Evolutionary conservation across 1,140 invertebrate species (phyloP).

Genomic region (Nasonia vitripennis): DNA sequence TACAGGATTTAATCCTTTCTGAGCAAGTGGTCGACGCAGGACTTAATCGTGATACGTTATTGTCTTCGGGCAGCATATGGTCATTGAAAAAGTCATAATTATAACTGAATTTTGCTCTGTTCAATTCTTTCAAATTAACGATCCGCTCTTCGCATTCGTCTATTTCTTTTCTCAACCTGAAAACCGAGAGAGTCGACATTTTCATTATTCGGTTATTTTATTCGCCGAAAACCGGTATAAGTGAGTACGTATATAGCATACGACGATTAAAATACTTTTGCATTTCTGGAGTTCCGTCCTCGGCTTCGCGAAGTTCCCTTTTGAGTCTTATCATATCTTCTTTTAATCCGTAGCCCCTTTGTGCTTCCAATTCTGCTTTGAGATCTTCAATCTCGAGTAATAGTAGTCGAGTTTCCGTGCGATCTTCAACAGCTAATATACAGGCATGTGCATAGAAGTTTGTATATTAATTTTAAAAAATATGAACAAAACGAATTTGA

Average conservation of each 20-base stretch:
- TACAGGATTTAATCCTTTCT: background rate
- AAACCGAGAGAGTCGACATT: background rate
- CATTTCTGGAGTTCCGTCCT: constrained; percentile 40
- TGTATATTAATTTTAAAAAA: background rate
- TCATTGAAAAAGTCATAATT: background rate
- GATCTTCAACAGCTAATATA: constrained; percentile 30
- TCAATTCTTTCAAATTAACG: constrained; percentile 4
- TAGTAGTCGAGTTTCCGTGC: constrained; percentile 45
- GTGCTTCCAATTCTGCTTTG: constrained; percentile 7
- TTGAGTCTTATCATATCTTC: background rate
- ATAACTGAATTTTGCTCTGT: background rate
- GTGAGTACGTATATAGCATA: background rate
- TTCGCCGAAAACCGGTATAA: background rate
- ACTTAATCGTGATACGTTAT: background rate
- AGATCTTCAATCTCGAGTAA: constrained; percentile 50
- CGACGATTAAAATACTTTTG: constrained; percentile 29
- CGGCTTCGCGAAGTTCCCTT: background rate
- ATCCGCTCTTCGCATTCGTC: constrained; percentile 10
- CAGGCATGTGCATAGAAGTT: background rate
- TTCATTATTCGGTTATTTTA: background rate
- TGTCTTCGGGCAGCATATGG: background rate
- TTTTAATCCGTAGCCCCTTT: constrained; percentile 11
- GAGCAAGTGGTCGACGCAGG: too few relatives aligned
- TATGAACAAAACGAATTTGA: constrained; percentile 7
- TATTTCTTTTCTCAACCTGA: constrained; percentile 48